Evolutionary conservation across 1,140 invertebrate genomes (phyloP), one percentile per base, ranked within the genome.

Genomic region (Orius insidiosus): DNA sequence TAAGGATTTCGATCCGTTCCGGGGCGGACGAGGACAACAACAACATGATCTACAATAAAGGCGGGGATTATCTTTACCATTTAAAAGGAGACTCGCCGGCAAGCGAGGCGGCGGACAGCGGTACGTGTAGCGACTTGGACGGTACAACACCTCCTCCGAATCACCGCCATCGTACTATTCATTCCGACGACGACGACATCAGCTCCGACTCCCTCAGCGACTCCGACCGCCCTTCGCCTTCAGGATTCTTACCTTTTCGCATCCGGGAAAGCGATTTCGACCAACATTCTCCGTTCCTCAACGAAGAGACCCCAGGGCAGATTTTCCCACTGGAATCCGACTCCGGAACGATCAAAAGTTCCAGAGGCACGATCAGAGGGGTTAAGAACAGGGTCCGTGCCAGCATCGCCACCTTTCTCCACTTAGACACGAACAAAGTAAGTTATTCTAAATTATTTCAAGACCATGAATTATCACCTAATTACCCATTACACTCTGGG

Each of bases 341-440:
- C 45, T 58, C 65, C 39, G 63, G 72, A n/a, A 68, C 74, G 3
- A 88, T 90, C 58, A 70, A 76, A 52, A 94, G 88, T 67, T 76
- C 81, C 49, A 85, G 84, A 60, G 89, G 89, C 24, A 93, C 87
- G 2, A 82, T 94, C 46, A 71, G 89, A 13, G 88, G 88, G 39
- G 87, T 93, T 38, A 89, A 86, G 65, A 94, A 95, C 67, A 71
- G 88, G 54, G 90, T 96, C 15, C 67, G 87, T 54, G 86, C 87
- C 42, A 88, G 89, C 50, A 94, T 95, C 55, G 86, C 84, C 10
- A 93, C 88, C 4, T 94, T 94, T 62, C 70, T 93, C 10, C 81
- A 85, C 56, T 77, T 84, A 54, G 80, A 79, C 53, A 71, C 69
- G 51, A 72, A 68, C 42, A 82, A 81, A 72, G 80, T 84, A 55